Conservation (phyloP, 2,113 vertebrate species). For the Ciconia boyciana region DNA sequence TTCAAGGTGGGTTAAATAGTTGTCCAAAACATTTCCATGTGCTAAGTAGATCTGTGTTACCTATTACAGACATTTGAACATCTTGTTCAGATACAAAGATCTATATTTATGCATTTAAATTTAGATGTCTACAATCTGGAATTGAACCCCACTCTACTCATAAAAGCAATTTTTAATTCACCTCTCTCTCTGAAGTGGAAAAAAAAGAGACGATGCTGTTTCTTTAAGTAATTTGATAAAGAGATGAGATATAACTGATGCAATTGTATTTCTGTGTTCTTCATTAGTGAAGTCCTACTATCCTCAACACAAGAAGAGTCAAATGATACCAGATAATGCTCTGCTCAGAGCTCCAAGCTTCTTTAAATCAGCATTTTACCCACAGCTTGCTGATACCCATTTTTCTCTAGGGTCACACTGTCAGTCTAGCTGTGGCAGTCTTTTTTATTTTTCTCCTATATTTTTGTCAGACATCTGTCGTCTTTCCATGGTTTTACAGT, state of each 20-base stretch:
- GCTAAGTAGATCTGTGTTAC: not conserved
- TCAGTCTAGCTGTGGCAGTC: not conserved
- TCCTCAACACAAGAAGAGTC: not conserved
- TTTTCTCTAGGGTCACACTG: not conserved
- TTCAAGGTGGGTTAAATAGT: not conserved
- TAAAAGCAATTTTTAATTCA: not conserved
- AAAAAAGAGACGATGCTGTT: not conserved
- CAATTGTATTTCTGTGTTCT: not conserved
- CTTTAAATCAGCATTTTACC: not conserved
- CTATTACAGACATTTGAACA: not conserved
- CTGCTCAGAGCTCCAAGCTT: not conserved
- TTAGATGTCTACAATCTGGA: not conserved
- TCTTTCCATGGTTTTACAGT: not conserved
- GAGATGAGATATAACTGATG: not conserved
- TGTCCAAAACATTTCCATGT: not conserved
- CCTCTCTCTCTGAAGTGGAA: not conserved
- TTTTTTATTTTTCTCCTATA: not conserved
- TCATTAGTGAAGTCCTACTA: not conserved
- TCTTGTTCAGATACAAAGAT: not conserved
- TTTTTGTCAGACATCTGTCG: not conserved
- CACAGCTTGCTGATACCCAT: not conserved
- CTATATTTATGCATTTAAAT: not conserved
- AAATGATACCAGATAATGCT: not conserved
- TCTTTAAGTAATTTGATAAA: not conserved
- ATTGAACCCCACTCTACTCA: not conserved